Evolutionary conservation across 2,888 invertebrate genomes (phyloP), one percentile per base, ranked within the genome.

Genomic region (Hermaeophaga mercurialis): DNA sequence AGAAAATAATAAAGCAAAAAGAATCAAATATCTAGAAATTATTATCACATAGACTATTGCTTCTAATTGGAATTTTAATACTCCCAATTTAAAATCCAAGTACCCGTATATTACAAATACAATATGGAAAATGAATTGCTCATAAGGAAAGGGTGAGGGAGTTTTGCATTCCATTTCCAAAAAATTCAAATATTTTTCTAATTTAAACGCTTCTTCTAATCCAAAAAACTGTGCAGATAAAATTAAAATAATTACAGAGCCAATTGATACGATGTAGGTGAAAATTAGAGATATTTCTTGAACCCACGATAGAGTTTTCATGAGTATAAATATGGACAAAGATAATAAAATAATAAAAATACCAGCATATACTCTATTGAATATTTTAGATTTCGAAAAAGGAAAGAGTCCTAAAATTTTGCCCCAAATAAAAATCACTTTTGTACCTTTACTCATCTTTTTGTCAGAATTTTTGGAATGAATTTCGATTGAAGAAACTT

Each of bases 51-150:
- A 11, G 1, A 12, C 6, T 1, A 47, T 1, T 9, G 4, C 2
- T 8, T 3, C 8, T 0, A 6, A 34, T 3, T 34, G 11, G 24
- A 34, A 36, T 14, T 34, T 47, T 8, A 6, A 8, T 1, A 8
- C n/a, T 12, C n/a, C 8, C 4, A 36, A 3, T 12, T 33, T 8
- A 14, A 47, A 34, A 47, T 31, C 36, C 2, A 34, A 18, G 7
- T 24, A 17, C 7, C 19, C 14, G 18, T 34, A 33, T 1, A 22
- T 1, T 9, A 17, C 14, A 14, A 47, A 47, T 3, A 19, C 1
- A n/a, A 47, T 14, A 14, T 47, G 47, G 24, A 34, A 47, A 22
- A 47, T 19, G 4, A 47, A 19, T 17, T 47, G 47, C 14, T 47
- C 47, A 11, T 33, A 34, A 9, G 47, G 47, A 19, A 47, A 47